Conservation (phyloP, 2,113 vertebrate genomes). For the Ondatra zibethicus region DNA sequence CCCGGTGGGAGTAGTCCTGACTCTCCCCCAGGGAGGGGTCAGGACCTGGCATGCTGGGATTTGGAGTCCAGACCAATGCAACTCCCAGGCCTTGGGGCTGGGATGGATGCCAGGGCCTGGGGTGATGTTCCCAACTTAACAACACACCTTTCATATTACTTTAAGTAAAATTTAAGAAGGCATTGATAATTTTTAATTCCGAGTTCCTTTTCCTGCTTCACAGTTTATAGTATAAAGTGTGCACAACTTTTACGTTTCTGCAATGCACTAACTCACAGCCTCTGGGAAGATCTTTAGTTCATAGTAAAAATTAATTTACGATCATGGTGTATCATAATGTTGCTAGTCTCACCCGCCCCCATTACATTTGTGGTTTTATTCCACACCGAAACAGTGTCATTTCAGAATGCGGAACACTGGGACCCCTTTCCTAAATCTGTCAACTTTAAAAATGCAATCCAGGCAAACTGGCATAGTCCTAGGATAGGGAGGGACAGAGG, state of each 20-base stretch:
- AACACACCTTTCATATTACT: too few species aligned
- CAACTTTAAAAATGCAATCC: conserved; percentile 73
- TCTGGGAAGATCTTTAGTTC: neutral
- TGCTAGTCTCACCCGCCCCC: neutral
- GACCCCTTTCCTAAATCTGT: conserved; percentile 71
- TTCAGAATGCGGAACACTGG: conserved; percentile 34
- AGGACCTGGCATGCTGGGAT: too few species aligned
- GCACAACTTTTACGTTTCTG: neutral
- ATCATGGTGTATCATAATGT: neutral
- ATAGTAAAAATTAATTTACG: conserved; percentile 36
- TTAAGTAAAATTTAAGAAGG: conserved; percentile 6
- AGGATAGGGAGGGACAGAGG: conserved; percentile 80
- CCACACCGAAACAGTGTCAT: conserved; percentile 66
- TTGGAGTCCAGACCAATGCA: too few species aligned
- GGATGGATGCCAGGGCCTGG: too few species aligned
- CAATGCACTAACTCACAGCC: conserved; percentile 51
- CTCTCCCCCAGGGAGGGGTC: too few species aligned
- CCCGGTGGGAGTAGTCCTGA: too few species aligned
- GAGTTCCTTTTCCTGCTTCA: neutral
- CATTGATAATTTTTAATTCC: neutral
- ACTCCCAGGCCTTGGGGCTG: too few species aligned
- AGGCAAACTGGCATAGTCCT: conserved; percentile 82
- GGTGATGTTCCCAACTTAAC: too few species aligned
- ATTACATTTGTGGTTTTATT: conserved; percentile 71
- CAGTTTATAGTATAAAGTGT: conserved; percentile 42